Percentiles rank a stretch among this genome's conserved stretches.
phyloP scores from a whole-genome alignment of 2,113 vertebrate genomes.

The Penelope pileata region DNA sequence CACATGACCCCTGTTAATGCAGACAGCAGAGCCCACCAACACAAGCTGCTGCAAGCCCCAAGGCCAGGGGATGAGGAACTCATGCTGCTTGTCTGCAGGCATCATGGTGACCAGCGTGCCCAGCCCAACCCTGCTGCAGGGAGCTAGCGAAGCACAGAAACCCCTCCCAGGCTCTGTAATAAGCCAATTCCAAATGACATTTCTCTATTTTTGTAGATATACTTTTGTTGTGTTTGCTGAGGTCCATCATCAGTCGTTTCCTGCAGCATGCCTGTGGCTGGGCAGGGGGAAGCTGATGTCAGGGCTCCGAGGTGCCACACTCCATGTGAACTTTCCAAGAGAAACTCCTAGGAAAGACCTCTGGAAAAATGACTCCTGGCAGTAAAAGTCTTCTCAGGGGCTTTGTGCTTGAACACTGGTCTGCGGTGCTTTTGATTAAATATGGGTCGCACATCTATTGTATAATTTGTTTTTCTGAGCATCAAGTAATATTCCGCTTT shows the following conservation, averaged over 20 bases:
- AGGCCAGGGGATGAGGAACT: neutral
- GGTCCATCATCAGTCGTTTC: no score
- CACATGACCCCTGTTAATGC: neutral
- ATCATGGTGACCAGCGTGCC: neutral
- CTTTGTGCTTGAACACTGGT: neutral
- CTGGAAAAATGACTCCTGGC: neutral
- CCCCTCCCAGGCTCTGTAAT: neutral
- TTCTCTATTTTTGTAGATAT: neutral
- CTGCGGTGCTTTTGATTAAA: neutral
- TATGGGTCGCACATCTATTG: neutral
- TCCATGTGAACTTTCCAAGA: neutral
- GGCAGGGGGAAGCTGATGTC: neutral
- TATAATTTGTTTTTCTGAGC: neutral
- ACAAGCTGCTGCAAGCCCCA: neutral
- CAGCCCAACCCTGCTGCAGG: neutral
- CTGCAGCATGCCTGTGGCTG: no score
- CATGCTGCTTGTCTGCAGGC: neutral
- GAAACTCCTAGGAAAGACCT: neutral
- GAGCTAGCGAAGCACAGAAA: neutral
- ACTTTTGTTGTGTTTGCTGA: no score
- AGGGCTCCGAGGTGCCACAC: neutral
- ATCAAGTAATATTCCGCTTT: neutral
- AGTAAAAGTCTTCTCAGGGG: neutral
- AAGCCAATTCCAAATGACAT: neutral
- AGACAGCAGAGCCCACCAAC: neutral